A percentile compares a stretch with the other conserved stretches of the same genome.
Conservation (phyloP, 2,888 invertebrate species). For the Bedellia somnulentella region DNA sequence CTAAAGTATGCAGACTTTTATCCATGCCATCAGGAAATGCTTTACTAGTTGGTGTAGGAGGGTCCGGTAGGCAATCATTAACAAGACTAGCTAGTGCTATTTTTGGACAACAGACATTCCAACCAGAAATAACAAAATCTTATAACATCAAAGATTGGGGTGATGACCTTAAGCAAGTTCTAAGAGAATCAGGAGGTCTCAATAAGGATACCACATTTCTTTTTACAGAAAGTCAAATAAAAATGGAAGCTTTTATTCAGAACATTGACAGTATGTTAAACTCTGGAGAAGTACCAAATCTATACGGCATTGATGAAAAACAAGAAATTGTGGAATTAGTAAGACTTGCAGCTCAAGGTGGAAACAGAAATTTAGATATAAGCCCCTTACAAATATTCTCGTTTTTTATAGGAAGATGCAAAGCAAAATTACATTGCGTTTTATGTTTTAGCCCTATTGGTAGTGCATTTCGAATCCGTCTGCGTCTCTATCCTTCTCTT, state of each 20-base stretch:
- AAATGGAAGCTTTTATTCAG: constrained; percentile 77
- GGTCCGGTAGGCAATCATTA: constrained; percentile 82
- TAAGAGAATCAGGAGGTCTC: constrained; percentile 72
- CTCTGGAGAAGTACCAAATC: constrained; percentile 85
- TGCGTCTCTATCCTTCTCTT: constrained; percentile 79
- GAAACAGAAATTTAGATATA: constrained; percentile 80
- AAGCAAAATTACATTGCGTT: constrained; percentile 78
- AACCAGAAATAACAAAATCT: constrained; percentile 79
- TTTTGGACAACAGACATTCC: constrained; percentile 62
- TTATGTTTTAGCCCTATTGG: constrained; percentile 87
- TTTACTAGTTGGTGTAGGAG: constrained; percentile 81
- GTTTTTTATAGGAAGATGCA: constrained; percentile 77
- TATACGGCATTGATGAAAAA: constrained; percentile 80
- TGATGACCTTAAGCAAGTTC: constrained; percentile 74
- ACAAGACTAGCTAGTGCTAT: constrained; percentile 71
- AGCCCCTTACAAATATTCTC: constrained; percentile 72
- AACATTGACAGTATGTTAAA: constrained; percentile 83
- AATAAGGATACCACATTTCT: constrained; percentile 75
- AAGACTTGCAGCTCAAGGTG: constrained; percentile 71
- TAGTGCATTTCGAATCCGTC: constrained; percentile 73
- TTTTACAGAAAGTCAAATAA: constrained; percentile 80
- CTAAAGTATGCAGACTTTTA: constrained; percentile 77
- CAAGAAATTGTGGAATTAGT: constrained; percentile 81
- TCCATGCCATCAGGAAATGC: constrained; percentile 78
- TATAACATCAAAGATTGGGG: constrained; percentile 81